Percentiles rank a stretch among this genome's conserved stretches.
phyloP scores from a whole-genome alignment of 2,797 vertebrate species.

The Enteromius argenteus region DNA sequence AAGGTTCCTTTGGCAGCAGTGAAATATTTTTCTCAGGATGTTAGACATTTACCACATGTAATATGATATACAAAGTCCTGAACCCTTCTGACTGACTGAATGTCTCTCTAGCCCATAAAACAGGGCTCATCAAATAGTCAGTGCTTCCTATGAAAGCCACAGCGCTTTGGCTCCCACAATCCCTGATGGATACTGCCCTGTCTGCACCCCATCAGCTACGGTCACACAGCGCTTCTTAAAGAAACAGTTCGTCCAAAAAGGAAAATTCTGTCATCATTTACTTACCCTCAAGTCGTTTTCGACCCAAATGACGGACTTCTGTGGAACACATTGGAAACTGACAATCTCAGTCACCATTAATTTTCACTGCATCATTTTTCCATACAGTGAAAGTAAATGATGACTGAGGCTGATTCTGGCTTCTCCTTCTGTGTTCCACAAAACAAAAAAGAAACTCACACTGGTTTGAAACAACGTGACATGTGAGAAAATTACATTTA shows the following conservation, averaged over 20 bases:
- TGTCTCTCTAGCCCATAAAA: slow-evolving; percentile 27
- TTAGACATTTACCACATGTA: slow-evolving; percentile 34
- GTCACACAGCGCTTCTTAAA: neutral
- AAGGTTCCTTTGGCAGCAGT: slow-evolving; percentile 18
- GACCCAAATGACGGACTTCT: neutral
- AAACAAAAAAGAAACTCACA: neutral
- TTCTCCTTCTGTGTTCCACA: neutral
- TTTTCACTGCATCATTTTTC: neutral
- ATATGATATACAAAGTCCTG: slow-evolving; percentile 27
- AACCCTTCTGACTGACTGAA: slow-evolving; percentile 48
- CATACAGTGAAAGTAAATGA: neutral
- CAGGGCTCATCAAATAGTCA: slow-evolving; percentile 24
- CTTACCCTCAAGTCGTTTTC: neutral
- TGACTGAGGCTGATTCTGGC: neutral
- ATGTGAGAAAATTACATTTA: neutral
- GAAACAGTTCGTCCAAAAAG: neutral
- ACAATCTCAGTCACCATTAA: neutral
- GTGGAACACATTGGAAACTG: neutral
- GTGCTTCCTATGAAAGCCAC: slow-evolving; percentile 46
- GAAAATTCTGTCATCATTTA: neutral
- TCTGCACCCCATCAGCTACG: slow-evolving; percentile 14
- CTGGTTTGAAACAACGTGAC: neutral
- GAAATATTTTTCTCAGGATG: slow-evolving; percentile 26
- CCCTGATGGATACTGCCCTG: neutral
- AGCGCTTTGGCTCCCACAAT: slow-evolving; percentile 10